phyloP scores from a whole-genome alignment of 2,113 vertebrate genomes.

The Notiomystis cincta region DNA sequence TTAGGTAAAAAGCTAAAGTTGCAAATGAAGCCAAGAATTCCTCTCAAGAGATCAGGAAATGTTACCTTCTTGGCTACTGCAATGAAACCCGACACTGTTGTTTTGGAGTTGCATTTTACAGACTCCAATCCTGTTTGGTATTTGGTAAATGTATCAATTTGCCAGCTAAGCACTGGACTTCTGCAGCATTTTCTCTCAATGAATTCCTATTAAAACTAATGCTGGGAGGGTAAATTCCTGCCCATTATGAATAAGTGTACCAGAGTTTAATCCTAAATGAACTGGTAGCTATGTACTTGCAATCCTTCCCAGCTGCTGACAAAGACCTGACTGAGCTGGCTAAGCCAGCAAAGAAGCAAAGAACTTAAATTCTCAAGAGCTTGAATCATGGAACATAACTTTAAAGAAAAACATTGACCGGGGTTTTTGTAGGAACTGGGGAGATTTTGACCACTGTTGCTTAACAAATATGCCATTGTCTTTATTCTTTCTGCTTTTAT shows the following conservation, averaged over 20 bases:
- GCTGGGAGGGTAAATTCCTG: not conserved
- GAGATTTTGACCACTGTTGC: not conserved
- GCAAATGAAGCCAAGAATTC: not conserved
- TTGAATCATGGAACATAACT: conserved; percentile 14
- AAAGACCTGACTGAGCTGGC: conserved; percentile 14
- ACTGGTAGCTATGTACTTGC: not conserved
- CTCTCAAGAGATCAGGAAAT: not conserved
- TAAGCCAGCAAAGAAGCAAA: not conserved
- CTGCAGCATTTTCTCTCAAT: not conserved
- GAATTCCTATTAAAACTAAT: not conserved
- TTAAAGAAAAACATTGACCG: not conserved
- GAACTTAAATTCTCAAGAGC: conserved; percentile 18
- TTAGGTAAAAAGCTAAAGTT: conserved; percentile 16
- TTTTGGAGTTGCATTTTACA: conserved; percentile 4
- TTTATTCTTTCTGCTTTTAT: not conserved
- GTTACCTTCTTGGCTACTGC: conserved; percentile 30
- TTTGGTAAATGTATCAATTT: not conserved
- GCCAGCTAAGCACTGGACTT: not conserved
- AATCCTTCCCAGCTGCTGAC: not conserved
- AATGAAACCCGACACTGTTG: conserved; percentile 14
- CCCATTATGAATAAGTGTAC: not conserved
- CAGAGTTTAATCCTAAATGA: not conserved
- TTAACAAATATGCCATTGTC: not conserved
- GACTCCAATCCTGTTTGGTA: not conserved
- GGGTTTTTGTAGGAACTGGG: not conserved